Evolutionary conservation across 2,888 invertebrate species (phyloP).

Genomic region (Aphidoletes aphidimyza): DNA sequence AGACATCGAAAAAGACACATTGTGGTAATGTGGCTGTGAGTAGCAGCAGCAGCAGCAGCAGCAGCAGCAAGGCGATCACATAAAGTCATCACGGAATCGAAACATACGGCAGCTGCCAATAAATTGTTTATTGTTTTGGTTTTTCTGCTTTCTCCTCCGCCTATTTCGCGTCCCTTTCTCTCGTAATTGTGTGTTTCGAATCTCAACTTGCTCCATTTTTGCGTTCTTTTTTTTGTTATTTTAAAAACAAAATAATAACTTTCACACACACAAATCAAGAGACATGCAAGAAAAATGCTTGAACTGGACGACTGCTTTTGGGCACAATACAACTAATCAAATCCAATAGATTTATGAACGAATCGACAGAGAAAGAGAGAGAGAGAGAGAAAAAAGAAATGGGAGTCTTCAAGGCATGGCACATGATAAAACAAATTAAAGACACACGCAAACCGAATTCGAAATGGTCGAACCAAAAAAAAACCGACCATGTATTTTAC

Average conservation of each 20-base stretch:
- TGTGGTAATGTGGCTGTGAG: not conserved
- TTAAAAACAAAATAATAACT: not conserved
- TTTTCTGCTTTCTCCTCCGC: slow-evolving; percentile 19
- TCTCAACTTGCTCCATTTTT: not conserved
- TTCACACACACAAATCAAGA: not conserved
- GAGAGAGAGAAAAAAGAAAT: no score
- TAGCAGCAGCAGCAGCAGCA: not conserved
- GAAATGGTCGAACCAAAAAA: slow-evolving; percentile 39
- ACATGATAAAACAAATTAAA: slow-evolving; percentile 53
- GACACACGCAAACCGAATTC: slow-evolving; percentile 53
- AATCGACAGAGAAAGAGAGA: no score
- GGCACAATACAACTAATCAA: not conserved
- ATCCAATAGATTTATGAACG: not conserved
- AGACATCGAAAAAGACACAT: not conserved
- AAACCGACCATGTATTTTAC: not conserved
- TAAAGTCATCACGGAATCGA: slow-evolving; percentile 50
- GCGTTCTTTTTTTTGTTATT: not conserved
- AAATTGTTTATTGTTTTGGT: not conserved
- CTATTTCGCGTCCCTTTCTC: slow-evolving; percentile 10
- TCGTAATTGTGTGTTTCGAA: not conserved
- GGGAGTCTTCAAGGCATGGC: slow-evolving; percentile 4
- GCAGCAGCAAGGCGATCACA: slow-evolving; percentile 12
- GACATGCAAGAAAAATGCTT: not conserved
- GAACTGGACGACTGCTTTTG: not conserved
- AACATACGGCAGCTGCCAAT: slow-evolving; percentile 50